Evolutionary conservation across 1,140 invertebrate species (phyloP).

Genomic region (Papilio polyxenes): DNA sequence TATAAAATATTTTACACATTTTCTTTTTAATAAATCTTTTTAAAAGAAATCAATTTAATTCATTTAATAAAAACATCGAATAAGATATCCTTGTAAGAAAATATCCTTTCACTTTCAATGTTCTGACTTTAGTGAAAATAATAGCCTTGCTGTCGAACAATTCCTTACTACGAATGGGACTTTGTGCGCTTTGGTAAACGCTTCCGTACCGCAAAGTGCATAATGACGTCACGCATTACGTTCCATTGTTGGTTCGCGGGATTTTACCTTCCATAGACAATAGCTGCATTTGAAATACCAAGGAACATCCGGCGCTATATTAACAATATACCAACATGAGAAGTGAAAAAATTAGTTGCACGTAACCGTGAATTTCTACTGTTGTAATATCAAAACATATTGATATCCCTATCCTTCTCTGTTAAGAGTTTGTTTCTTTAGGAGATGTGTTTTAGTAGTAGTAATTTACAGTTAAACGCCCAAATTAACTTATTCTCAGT

Average conservation of each 20-base stretch:
- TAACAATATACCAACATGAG: background rate
- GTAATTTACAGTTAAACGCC: background rate
- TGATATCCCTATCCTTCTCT: background rate
- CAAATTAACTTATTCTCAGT: background rate
- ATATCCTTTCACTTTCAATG: background rate
- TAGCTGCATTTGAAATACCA: slow-evolving; percentile 4
- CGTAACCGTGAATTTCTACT: no score
- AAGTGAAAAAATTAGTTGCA: background rate
- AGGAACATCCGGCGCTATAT: slow-evolving; percentile 5
- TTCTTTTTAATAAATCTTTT: no score
- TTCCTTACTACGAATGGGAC: slow-evolving; percentile 15
- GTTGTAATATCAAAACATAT: no score
- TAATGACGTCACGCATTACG: slow-evolving; percentile 26
- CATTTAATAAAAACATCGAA: background rate
- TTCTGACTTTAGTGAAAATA: slow-evolving; percentile 9
- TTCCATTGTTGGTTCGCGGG: slow-evolving; percentile 13
- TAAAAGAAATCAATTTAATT: background rate
- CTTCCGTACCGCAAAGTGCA: slow-evolving; percentile 22
- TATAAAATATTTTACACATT: no score
- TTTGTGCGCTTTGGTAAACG: slow-evolving; percentile 26
- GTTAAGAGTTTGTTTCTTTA: no score
- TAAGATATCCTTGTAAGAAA: background rate
- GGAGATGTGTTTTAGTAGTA: no score
- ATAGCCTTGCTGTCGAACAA: slow-evolving; percentile 8
- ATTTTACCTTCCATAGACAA: slow-evolving; percentile 27